Evolutionary conservation across 1,140 invertebrate species (phyloP).

Genomic region (Anagrus nilaparvatae): DNA sequence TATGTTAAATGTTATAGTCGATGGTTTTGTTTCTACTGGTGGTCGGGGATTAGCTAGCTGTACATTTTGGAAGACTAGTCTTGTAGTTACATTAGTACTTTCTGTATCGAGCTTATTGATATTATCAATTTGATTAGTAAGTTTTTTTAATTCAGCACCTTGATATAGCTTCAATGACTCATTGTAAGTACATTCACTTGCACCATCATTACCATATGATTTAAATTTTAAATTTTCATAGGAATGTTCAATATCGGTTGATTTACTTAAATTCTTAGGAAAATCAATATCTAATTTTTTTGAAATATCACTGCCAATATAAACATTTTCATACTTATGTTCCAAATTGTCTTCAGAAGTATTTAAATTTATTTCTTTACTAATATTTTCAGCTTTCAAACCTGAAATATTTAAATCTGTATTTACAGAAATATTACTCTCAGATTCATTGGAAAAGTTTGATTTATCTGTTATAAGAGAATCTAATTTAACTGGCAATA

Average conservation of each 20-base stretch:
- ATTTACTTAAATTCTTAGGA: slow-evolving; percentile 8
- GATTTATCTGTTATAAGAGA: slow-evolving; percentile 15
- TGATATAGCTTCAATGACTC: background rate
- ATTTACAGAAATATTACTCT: slow-evolving; percentile 2
- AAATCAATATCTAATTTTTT: slow-evolving; percentile 16
- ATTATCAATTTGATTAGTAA: slow-evolving; percentile 8
- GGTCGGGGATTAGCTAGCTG: slow-evolving; percentile 19
- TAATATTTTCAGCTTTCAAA: slow-evolving; percentile 8
- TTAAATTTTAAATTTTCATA: slow-evolving; percentile 31
- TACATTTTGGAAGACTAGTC: slow-evolving; percentile 26
- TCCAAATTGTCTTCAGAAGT: slow-evolving; percentile 20
- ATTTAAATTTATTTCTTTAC: slow-evolving; percentile 10
- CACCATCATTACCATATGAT: slow-evolving; percentile 11
- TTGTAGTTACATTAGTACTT: slow-evolving; percentile 15
- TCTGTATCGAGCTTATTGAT: slow-evolving; percentile 15
- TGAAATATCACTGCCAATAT: slow-evolving; percentile 24
- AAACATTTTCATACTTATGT: slow-evolving; percentile 28
- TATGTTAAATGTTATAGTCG: slow-evolving; percentile 30
- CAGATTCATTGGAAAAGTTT: slow-evolving; percentile 4
- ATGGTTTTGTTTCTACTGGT: slow-evolving; percentile 17
- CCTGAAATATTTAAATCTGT: slow-evolving; percentile 10
- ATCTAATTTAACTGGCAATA: slow-evolving; percentile 30
- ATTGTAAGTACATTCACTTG: slow-evolving; percentile 26
- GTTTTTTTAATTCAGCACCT: background rate
- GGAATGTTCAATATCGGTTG: slow-evolving; percentile 21